A percentile compares a stretch with the other conserved stretches of the same genome.
Conservation (phyloP, 2,113 vertebrate genomes). For the Phasianus colchicus region DNA sequence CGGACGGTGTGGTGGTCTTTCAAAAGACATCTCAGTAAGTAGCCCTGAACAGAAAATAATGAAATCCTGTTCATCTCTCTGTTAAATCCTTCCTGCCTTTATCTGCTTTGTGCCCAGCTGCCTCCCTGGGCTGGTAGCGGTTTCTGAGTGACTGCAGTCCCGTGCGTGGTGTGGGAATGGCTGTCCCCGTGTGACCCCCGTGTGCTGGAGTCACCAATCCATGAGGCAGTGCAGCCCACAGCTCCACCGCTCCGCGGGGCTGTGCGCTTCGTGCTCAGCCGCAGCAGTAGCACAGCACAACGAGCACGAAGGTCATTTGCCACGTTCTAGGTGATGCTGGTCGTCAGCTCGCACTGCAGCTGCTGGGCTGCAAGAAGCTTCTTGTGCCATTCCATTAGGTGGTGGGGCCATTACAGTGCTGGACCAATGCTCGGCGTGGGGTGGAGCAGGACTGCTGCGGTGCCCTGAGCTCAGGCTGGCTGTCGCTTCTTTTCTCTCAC, state of each 20-base stretch:
- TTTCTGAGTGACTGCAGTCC: fast-evolving
- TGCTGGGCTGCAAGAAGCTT: neutral
- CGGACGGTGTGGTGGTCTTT: neutral
- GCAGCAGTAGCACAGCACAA: neutral
- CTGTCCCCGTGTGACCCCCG: fast-evolving
- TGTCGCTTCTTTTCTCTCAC: fast-evolving
- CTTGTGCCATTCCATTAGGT: fast-evolving
- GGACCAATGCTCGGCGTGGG: fast-evolving
- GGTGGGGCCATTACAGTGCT: fast-evolving
- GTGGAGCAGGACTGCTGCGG: fast-evolving
- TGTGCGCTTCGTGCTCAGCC: fast-evolving
- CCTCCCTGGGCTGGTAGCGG: neutral
- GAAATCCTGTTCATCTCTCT: neutral
- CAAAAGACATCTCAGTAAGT: neutral
- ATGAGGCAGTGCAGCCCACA: too few species aligned
- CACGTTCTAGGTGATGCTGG: fast-evolving
- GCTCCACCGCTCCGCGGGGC: too few species aligned
- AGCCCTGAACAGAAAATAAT: constrained; percentile 2
- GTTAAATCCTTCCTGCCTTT: neutral
- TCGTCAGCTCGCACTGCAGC: fast-evolving
- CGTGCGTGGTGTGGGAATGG: fast-evolving
- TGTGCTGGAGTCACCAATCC: fast-evolving
- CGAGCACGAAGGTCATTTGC: fast-evolving
- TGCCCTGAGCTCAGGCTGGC: fast-evolving
- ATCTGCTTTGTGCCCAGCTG: neutral